Evolutionary conservation across 2,113 vertebrate species (phyloP), one percentile per base, ranked within the genome.

Genomic region (Rhinolophus sinicus): DNA sequence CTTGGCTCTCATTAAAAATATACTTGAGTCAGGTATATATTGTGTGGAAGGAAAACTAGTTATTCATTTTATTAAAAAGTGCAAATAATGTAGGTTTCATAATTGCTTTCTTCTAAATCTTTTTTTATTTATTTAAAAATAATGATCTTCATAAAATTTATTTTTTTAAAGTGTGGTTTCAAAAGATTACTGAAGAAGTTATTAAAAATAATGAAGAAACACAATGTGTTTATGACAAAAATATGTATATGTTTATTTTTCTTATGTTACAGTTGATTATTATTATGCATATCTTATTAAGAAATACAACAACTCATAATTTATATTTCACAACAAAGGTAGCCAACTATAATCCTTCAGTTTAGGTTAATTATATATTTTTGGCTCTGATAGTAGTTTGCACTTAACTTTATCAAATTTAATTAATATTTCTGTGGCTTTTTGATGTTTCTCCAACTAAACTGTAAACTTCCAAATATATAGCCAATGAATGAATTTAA

Each of bases 1-100:
- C 12, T 93, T 88, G 35, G 26, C 62, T 91, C 54, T 92, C 21
- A 73, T 80, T 84, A 88, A 86, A 86, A 84, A 67, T 75, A 38
- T 94, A 80, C 38, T 94, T 47, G 28, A 78, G n/a, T 73, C 38
- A 78, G 82, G 8, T 69, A 58, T 78, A 72, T 94, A 50, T 54
- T 8, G 0, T 80, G 9, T 47, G 33, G 22, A 88, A 69, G 22
- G 1, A 88, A 93, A 96, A 44, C 3, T 12, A 47, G 26, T 73
- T 58, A 38, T 47, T 82, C 8, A 50, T 85, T 67, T 84, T 93
- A 73, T 73, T 7, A 35, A 91, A 70, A 12, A 50, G 9, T 89
- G 0, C 0, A 83, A 94, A 56, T 90, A 82, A 80, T n/a, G 35
- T n/a, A 52, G 2, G 6, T 26, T 89, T 92, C 47, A 38, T 5